Conservation (phyloP, 2,797 vertebrate species). For the Pangasius mekongensis region DNA sequence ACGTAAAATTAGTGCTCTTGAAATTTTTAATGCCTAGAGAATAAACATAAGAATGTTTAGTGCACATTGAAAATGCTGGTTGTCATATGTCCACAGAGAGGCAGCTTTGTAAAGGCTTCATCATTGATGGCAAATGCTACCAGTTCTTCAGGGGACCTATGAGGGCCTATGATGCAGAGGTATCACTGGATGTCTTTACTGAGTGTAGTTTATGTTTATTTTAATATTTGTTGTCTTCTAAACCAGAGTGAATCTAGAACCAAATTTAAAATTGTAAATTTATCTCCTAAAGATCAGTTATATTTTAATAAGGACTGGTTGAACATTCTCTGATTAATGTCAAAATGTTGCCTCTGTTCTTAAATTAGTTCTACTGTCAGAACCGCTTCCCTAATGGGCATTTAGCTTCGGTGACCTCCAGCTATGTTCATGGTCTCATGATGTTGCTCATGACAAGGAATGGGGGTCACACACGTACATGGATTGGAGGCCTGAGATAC, state of each 20-base stretch:
- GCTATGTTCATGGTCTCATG: slow-evolving; percentile 55
- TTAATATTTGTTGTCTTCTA: not conserved
- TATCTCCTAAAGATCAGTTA: not conserved
- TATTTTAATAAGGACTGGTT: not conserved
- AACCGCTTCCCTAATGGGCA: slow-evolving; percentile 56
- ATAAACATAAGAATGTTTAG: not conserved
- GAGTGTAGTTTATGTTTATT: not conserved
- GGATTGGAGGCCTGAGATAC: slow-evolving; percentile 66
- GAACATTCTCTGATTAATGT: not conserved
- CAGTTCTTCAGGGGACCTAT: slow-evolving; percentile 59
- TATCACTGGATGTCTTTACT: slow-evolving; percentile 17
- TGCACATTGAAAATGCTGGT: not conserved
- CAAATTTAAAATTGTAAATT: not conserved
- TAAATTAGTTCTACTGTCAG: slow-evolving; percentile 64
- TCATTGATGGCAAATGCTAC: slow-evolving; percentile 57
- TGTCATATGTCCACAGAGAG: slow-evolving; percentile 58
- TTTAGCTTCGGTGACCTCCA: slow-evolving; percentile 67
- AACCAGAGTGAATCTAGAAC: not conserved
- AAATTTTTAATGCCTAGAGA: not conserved
- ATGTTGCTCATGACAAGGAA: slow-evolving; percentile 57
- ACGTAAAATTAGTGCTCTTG: not conserved
- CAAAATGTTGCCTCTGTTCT: not conserved
- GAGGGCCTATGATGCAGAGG: slow-evolving; percentile 60
- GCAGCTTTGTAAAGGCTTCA: slow-evolving; percentile 55
- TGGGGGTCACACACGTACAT: slow-evolving; percentile 50